Percentiles rank a stretch among this genome's conserved stretches.
These are phyloP conservation scores for Hydractinia symbiolongicarpus DNA, from an alignment of 30 jellyfish, hydroid and myxozoan species.

Conservation along the genomic window DNA sequence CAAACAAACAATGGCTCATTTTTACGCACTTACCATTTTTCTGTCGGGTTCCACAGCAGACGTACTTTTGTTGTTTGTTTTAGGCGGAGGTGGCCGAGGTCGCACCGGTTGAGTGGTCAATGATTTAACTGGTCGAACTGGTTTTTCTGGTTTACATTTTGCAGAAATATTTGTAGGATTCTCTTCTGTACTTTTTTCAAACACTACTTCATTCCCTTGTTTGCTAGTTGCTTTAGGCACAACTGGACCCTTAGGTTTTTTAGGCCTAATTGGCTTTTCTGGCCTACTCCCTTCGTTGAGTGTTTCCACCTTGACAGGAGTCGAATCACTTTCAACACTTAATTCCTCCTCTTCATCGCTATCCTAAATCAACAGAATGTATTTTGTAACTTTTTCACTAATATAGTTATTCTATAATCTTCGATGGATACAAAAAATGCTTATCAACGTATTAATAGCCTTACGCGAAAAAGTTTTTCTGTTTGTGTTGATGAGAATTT, in stretches of 20 bases:
- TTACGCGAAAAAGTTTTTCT: no score
- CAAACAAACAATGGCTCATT: background rate
- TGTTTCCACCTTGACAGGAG: no score
- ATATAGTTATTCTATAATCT: no score
- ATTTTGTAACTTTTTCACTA: no score
- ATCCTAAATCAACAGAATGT: background rate
- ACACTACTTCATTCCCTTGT: constrained; percentile 26
- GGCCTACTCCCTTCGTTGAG: no score
- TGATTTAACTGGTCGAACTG: constrained; percentile 24
- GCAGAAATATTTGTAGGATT: no score
- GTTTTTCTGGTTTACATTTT: constrained; percentile 35
- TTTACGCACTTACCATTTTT: no score
- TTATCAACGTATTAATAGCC: no score
- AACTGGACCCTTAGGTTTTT: constrained; percentile 20
- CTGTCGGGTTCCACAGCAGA: no score
- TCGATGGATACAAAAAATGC: no score
- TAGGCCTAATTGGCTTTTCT: background rate
- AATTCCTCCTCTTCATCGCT: constrained; percentile 22
- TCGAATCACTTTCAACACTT: background rate
- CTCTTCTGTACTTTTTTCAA: no score
- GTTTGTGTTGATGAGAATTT: no score
- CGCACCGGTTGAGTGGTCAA: constrained; percentile 33
- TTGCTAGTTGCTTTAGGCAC: constrained; percentile 38
- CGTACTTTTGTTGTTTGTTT: background rate
- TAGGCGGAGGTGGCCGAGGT: constrained; percentile 52